Evolutionary conservation across 2,888 invertebrate species (phyloP).

Genomic region (Drosophila eohydei): DNA sequence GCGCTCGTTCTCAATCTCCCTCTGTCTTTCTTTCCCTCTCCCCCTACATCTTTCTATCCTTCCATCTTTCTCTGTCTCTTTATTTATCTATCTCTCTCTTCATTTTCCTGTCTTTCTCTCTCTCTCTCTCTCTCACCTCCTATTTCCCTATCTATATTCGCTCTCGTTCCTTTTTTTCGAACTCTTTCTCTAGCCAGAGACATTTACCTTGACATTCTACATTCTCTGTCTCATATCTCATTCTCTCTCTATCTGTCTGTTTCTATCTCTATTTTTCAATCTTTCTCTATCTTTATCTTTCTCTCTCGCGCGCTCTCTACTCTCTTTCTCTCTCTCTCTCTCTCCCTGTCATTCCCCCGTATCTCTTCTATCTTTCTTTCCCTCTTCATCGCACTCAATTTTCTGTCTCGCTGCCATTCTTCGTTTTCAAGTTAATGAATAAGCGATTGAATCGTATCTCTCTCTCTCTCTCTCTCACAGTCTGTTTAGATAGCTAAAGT

Average conservation of each 20-base stretch:
- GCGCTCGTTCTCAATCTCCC: no score
- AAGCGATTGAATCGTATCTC: neutral
- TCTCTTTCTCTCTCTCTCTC: neutral
- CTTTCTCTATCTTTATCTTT: neutral
- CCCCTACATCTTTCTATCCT: no score
- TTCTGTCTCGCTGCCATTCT: neutral
- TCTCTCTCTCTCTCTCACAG: neutral
- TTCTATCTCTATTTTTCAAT: neutral
- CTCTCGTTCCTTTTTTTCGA: neutral
- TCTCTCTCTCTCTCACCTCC: neutral
- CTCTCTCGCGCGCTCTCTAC: neutral
- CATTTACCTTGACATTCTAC: no score
- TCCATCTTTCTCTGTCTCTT: neutral
- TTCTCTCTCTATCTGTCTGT: neutral
- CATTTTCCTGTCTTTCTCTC: neutral
- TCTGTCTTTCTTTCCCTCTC: no score
- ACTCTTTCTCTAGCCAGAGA: neutral
- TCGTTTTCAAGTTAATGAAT: neutral
- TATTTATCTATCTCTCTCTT: neutral
- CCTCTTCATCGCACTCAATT: neutral
- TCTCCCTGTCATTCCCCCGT: neutral
- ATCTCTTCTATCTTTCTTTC: neutral
- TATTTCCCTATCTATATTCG: neutral
- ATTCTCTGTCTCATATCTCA: neutral
- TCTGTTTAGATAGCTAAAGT: slow-evolving; percentile 11